These are phyloP conservation scores for Psittacus erithacus DNA, from an alignment of 2,113 vertebrate species.

Conservation along the genomic window DNA sequence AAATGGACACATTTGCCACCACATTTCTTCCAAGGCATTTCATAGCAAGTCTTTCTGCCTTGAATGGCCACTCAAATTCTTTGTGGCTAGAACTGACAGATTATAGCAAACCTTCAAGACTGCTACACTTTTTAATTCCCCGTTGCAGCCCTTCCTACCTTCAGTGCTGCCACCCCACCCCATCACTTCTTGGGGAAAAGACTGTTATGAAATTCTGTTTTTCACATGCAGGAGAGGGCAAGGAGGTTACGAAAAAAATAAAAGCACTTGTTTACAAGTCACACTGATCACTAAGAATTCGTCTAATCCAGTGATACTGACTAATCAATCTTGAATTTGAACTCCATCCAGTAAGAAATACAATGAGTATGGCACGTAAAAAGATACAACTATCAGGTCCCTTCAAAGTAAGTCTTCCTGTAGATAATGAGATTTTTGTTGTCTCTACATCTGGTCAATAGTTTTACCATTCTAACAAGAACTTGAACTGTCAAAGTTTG, in stretches of 20 bases:
- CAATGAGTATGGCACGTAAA: background rate
- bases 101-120: background rate
- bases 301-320: background rate
- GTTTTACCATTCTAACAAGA: background rate
- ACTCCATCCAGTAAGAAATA: background rate
- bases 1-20: background rate
- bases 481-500: background rate
- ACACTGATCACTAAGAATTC: background rate
- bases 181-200: background rate
- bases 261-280: background rate
- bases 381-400: background rate
- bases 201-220: background rate
- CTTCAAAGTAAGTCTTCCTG: slow-evolving; percentile 45
- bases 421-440: background rate
- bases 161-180: background rate
- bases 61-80: background rate
- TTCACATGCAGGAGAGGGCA: background rate
- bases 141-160: background rate
- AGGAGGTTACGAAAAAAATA: background rate
- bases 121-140: background rate
- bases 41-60: background rate
- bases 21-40: background rate
- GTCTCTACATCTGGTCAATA: background rate
- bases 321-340: background rate
- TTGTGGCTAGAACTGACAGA: background rate